These are phyloP conservation scores for Ips nitidus DNA, from an alignment of 1,140 invertebrate species.

Conservation along the genomic window DNA sequence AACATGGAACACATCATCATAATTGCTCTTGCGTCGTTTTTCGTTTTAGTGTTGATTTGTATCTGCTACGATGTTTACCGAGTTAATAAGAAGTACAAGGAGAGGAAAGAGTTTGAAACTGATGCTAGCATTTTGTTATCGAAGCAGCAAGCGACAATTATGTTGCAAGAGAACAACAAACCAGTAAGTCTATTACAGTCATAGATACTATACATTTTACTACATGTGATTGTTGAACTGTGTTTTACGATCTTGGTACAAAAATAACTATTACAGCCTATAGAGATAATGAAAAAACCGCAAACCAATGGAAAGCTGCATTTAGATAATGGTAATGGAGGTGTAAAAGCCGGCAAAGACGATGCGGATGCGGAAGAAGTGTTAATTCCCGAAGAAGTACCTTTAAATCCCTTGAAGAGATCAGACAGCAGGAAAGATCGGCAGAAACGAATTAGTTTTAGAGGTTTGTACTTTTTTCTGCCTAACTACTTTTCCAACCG, in stretches of 20 bases:
- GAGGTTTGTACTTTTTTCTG: conserved; percentile 38
- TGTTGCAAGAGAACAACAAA: conserved; percentile 45
- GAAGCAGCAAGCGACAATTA: conserved; percentile 66
- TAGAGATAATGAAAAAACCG: background rate
- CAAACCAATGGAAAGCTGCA: background rate
- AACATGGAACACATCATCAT: conserved; percentile 72
- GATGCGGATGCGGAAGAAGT: conserved; percentile 19
- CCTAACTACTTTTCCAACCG: too few relatives aligned
- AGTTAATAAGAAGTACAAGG: conserved; percentile 66
- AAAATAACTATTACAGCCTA: background rate
- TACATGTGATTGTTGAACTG: background rate
- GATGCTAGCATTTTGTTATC: conserved; percentile 67
- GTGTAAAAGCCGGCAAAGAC: conserved; percentile 17
- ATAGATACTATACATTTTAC: background rate
- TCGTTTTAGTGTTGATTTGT: conserved; percentile 65
- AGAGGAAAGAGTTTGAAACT: conserved; percentile 66
- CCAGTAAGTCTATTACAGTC: conserved; percentile 17
- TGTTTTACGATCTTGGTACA: background rate
- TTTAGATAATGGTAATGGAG: conserved; percentile 4
- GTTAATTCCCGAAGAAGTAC: conserved; percentile 36
- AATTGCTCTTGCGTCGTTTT: conserved; percentile 68
- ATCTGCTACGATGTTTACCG: conserved; percentile 66
- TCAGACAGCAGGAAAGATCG: conserved; percentile 41
- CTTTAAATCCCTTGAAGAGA: conserved; percentile 37
- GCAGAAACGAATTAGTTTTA: conserved; percentile 47